Conservation (phyloP, 1,140 invertebrate genomes). For the Andrena cerasifolii region DNA sequence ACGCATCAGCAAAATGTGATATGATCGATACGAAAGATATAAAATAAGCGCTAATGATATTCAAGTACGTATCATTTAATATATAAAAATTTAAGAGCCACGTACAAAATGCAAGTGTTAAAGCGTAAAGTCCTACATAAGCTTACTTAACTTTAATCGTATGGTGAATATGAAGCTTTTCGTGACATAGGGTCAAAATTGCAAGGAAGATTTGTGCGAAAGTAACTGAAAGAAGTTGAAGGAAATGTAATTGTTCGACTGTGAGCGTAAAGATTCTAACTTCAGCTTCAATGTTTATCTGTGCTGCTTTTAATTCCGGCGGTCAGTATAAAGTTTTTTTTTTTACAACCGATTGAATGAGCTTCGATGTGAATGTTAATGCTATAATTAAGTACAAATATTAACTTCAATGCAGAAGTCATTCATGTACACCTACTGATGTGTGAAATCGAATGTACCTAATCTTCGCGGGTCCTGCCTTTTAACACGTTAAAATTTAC, state of each 20-base stretch:
- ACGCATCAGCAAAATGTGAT: background rate
- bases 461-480: constrained; percentile 43
- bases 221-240: background rate
- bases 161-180: background rate
- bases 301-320: background rate
- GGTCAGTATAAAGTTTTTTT: background rate
- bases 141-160: constrained; percentile 6
- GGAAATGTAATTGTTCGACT: background rate
- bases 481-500: constrained; percentile 32
- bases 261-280: background rate
- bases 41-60: constrained; percentile 7
- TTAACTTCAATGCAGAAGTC: constrained; percentile 17
- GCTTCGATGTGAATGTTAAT: constrained; percentile 6
- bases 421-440: background rate
- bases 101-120: constrained; percentile 6
- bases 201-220: background rate
- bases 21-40: constrained; percentile 18
- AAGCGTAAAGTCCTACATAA: background rate
- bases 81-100: constrained; percentile 12
- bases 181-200: background rate
- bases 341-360: background rate
- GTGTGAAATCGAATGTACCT: constrained; percentile 27
- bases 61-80: constrained; percentile 23
- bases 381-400: constrained; percentile 44
- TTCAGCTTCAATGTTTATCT: background rate